These are phyloP conservation scores for Leuciscus idus DNA, from an alignment of 2,113 vertebrate genomes.

Conservation along the genomic window DNA sequence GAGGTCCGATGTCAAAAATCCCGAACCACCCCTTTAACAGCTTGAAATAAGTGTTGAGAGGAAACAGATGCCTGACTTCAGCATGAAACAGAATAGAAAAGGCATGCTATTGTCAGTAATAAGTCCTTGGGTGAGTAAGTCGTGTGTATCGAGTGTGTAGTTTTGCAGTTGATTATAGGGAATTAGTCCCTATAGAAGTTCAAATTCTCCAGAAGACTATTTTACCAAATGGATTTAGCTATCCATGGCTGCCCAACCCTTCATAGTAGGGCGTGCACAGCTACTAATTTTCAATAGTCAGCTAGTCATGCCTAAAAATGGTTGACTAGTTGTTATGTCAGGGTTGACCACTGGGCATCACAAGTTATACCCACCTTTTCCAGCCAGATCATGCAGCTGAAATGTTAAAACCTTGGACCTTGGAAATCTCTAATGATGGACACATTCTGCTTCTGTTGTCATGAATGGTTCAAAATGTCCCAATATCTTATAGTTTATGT, in stretches of 20 bases:
- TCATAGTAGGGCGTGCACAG: background rate
- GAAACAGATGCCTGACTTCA: slow-evolving; percentile 49
- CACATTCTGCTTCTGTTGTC: slow-evolving; percentile 7
- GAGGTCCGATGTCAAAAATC: too few species aligned
- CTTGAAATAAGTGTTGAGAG: slow-evolving; percentile 34
- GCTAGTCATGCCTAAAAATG: background rate
- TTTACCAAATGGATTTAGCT: slow-evolving; percentile 53
- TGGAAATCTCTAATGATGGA: background rate
- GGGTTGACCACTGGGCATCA: background rate
- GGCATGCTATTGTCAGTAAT: slow-evolving; percentile 50
- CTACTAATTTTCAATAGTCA: background rate
- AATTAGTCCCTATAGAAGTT: slow-evolving; percentile 29
- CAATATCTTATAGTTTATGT: background rate
- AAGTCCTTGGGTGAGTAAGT: slow-evolving; percentile 30
- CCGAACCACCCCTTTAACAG: too few species aligned
- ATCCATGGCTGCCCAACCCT: background rate
- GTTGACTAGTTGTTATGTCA: background rate
- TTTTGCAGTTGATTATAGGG: slow-evolving; percentile 34
- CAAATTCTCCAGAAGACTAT: slow-evolving; percentile 49
- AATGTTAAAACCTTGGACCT: background rate
- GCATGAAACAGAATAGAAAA: slow-evolving; percentile 53
- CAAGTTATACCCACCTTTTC: background rate
- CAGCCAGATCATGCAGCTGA: background rate
- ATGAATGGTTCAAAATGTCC: slow-evolving; percentile 10
- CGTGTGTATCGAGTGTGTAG: background rate